These are phyloP conservation scores for Hypotaenidia philippensis DNA, from an alignment of 2,797 vertebrate species.

Conservation along the genomic window DNA sequence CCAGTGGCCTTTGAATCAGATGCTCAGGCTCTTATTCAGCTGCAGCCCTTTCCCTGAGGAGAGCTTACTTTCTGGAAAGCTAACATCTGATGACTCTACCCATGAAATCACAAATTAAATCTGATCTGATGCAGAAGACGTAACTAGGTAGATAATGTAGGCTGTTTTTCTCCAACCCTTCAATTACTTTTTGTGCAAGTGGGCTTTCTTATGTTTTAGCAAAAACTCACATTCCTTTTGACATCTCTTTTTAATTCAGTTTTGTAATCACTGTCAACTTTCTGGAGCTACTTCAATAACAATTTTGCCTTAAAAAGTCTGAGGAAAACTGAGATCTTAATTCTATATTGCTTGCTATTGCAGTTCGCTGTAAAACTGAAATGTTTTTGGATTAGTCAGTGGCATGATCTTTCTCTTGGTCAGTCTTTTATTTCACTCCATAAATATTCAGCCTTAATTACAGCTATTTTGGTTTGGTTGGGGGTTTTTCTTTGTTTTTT, in stretches of 20 bases:
- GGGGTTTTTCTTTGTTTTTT: neutral
- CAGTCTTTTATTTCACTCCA: conserved; percentile 7
- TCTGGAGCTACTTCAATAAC: neutral
- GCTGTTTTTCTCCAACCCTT: neutral
- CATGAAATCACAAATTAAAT: neutral
- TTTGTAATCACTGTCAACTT: neutral
- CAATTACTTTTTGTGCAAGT: neutral
- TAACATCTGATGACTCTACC: neutral
- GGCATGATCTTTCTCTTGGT: neutral
- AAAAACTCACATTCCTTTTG: neutral
- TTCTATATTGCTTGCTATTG: neutral
- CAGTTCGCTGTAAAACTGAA: neutral
- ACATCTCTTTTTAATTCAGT: neutral
- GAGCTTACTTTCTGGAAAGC: neutral
- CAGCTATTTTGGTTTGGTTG: neutral
- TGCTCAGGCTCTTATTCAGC: neutral
- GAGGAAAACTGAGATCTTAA: neutral
- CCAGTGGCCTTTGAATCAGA: neutral
- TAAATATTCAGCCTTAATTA: conserved; percentile 8
- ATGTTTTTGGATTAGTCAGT: neutral
- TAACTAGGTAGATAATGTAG: neutral
- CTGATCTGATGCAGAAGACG: neutral
- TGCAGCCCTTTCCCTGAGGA: neutral
- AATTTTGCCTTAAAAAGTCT: neutral
- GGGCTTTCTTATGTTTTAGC: neutral